Conservation (phyloP, 2,888 invertebrate genomes). For the Xylophagus ater region DNA sequence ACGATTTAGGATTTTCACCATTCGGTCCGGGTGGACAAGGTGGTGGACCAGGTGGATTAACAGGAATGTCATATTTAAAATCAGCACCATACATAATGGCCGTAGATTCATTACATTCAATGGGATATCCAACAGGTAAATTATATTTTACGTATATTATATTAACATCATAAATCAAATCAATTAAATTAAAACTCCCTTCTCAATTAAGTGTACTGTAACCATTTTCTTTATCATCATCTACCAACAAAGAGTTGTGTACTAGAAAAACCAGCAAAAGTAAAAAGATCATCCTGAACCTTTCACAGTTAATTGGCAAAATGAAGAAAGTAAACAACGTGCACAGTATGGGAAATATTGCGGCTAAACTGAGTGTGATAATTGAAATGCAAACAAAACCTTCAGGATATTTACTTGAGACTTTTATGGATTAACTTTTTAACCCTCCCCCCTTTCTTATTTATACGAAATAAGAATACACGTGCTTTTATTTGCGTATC, state of each 20-base stretch:
- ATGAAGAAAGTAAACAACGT: conserved; percentile 15
- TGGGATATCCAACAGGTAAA: conserved; percentile 51
- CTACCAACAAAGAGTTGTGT: not conserved
- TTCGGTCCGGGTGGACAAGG: conserved; percentile 36
- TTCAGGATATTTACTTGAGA: conserved; percentile 23
- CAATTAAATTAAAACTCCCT: conserved; percentile 1
- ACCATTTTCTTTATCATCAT: not conserved
- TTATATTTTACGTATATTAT: not conserved
- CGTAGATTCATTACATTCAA: conserved; percentile 54
- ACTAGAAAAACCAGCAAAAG: conserved; percentile 6
- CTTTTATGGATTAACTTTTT: conserved; percentile 23
- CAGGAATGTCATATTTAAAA: conserved; percentile 47
- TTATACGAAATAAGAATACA: conserved; percentile 5
- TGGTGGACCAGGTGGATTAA: conserved; percentile 43
- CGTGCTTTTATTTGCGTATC: conserved; percentile 18
- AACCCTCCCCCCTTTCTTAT: conserved; percentile 10
- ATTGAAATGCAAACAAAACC: conserved; percentile 19
- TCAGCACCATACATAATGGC: conserved; percentile 49
- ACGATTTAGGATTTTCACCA: conserved; percentile 48
- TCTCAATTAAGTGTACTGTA: conserved; percentile 4
- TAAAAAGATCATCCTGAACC: conserved; percentile 5
- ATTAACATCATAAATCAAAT: not conserved
- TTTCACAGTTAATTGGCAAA: conserved; percentile 15
- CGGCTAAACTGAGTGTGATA: no score
- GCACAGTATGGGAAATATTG: no score